Evolutionary conservation across 37 sponge, comb jelly and placozoan genomes (phyloP).

Genomic region (Beroe ovata): DNA sequence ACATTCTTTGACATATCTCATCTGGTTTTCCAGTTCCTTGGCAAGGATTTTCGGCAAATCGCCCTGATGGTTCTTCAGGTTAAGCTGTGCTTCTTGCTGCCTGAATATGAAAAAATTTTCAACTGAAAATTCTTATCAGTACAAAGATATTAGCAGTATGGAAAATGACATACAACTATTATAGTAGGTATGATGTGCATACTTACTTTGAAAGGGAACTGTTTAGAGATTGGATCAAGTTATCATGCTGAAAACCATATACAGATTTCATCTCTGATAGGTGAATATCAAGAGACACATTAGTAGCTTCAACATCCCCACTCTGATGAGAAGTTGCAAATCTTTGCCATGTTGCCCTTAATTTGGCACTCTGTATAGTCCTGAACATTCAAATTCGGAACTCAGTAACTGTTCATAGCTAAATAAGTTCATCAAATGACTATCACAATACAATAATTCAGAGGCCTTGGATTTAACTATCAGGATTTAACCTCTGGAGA

Average conservation of each 20-base stretch:
- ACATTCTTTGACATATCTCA: slow-evolving; percentile 56
- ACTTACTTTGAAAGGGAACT: slow-evolving; percentile 20
- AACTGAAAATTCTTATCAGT: too few relatives aligned
- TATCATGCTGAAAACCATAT: slow-evolving; percentile 52
- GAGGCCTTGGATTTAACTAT: too few relatives aligned
- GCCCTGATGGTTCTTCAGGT: slow-evolving; percentile 26
- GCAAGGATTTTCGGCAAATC: slow-evolving; percentile 53
- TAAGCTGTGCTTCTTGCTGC: slow-evolving; percentile 39
- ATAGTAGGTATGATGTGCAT: too few relatives aligned
- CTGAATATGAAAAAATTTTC: too few relatives aligned
- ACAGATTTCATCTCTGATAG: slow-evolving; percentile 37
- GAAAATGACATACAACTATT: too few relatives aligned
- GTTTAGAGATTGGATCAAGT: not conserved
- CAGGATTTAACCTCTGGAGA: too few relatives aligned
- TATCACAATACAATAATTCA: too few relatives aligned
- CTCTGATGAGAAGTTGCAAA: slow-evolving; percentile 46
- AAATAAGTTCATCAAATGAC: too few relatives aligned
- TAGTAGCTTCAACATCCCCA: slow-evolving; percentile 42
- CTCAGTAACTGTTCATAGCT: too few relatives aligned
- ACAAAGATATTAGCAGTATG: too few relatives aligned
- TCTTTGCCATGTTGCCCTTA: slow-evolving; percentile 54
- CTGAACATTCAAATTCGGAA: slow-evolving; percentile 25
- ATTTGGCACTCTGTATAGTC: slow-evolving; percentile 51
- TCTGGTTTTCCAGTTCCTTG: slow-evolving; percentile 63
- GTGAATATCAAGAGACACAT: slow-evolving; percentile 27